These are phyloP conservation scores for Diarsia mendica DNA, from an alignment of 2,888 invertebrate species.

Conservation along the genomic window DNA sequence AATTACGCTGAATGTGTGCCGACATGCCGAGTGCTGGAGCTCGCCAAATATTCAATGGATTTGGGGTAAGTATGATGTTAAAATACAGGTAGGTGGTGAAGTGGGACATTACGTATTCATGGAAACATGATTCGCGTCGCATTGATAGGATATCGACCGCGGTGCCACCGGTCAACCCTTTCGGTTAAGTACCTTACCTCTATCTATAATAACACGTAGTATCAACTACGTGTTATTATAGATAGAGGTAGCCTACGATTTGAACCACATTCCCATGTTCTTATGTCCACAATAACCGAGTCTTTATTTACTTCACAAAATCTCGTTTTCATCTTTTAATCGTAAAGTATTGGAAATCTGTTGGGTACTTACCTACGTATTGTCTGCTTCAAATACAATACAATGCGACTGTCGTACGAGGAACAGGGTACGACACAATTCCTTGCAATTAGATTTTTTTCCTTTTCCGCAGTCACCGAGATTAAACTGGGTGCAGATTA, in stretches of 20 bases:
- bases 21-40: constrained; percentile 6
- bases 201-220: background rate
- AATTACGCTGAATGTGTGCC: constrained; percentile 28
- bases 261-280: background rate
- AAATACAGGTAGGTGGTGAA: constrained; percentile 27
- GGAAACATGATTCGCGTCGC: constrained; percentile 33
- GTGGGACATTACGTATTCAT: constrained; percentile 46
- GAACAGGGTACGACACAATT: constrained; percentile 1
- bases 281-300: background rate
- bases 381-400: constrained; percentile 19
- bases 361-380: constrained; percentile 6
- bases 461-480: constrained; percentile 31
- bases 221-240: too few species aligned
- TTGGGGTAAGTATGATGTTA: constrained; percentile 39
- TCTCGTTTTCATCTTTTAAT: background rate
- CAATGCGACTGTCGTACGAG: background rate
- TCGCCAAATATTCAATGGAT: constrained; percentile 35
- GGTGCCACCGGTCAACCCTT: constrained; percentile 6
- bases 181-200: background rate
- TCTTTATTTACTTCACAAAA: background rate
- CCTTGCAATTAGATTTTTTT: constrained; percentile 45
- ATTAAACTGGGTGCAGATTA: constrained; percentile 56
- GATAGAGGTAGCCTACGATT: background rate
- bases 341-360: constrained; percentile 1
- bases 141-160: constrained; percentile 40